Percentiles rank a stretch among this genome's conserved stretches.
Evolutionary conservation across 1,140 invertebrate species (phyloP).

Genomic region (Zaprionus ghesquierei): DNA sequence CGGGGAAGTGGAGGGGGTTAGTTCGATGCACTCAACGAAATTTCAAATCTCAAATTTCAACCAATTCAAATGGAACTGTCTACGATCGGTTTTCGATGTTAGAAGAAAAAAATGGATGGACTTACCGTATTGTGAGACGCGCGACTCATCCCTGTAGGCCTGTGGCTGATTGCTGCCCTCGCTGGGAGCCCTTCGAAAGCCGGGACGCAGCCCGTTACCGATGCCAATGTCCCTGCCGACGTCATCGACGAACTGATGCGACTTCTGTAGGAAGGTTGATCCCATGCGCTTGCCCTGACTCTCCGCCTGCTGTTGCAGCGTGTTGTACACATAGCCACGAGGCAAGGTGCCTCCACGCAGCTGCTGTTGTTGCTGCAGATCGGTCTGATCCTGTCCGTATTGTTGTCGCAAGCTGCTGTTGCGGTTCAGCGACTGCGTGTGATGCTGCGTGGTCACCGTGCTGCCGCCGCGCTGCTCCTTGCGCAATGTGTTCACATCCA

Average conservation of each 20-base stretch:
- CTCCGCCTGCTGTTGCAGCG: slow-evolving; percentile 82
- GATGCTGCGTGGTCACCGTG: slow-evolving; percentile 54
- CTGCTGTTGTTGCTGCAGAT: slow-evolving; percentile 53
- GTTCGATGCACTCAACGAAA: slow-evolving; percentile 35
- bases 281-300: slow-evolving; percentile 85
- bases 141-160: slow-evolving; percentile 88
- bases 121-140: slow-evolving; percentile 88
- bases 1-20: slow-evolving; percentile 25
- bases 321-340: slow-evolving; percentile 84
- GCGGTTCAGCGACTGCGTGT: slow-evolving; percentile 68
- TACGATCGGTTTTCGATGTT: not conserved
- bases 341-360: slow-evolving; percentile 85
- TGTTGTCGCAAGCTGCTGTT: slow-evolving; percentile 65
- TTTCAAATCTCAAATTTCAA: slow-evolving; percentile 32
- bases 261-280: slow-evolving; percentile 87
- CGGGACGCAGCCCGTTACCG: slow-evolving; percentile 83
- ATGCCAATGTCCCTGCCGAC: slow-evolving; percentile 86
- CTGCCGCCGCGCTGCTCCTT: slow-evolving; percentile 71
- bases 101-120: slow-evolving; percentile 30
- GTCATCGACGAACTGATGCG: slow-evolving; percentile 87
- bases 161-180: slow-evolving; percentile 84
- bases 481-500: slow-evolving; percentile 64
- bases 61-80: slow-evolving; percentile 48
- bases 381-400: slow-evolving; percentile 64
- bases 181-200: slow-evolving; percentile 83